phyloP scores from a whole-genome alignment of 2,888 invertebrate species.

The Aspidapion aeneum region DNA sequence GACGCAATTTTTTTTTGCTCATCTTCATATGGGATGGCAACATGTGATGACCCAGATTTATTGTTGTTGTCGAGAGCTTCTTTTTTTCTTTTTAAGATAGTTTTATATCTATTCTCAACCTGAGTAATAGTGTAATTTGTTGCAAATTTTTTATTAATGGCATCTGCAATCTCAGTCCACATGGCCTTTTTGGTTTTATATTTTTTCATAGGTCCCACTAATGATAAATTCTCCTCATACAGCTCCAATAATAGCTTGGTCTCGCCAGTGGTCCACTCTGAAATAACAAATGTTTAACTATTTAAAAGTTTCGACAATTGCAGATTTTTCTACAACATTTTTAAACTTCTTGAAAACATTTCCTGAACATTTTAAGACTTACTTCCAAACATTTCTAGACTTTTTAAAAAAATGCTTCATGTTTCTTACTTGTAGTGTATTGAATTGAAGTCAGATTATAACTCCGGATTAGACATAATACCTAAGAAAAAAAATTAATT shows the following conservation, averaged over 20 bases:
- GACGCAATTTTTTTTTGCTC: too few species aligned
- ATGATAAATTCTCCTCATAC: conserved; percentile 6
- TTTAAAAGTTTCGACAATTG: too few species aligned
- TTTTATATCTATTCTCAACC: conserved; percentile 26
- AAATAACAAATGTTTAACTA: conserved; percentile 2
- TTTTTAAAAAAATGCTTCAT: too few species aligned
- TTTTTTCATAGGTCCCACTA: conserved; percentile 19
- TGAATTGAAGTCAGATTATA: too few species aligned
- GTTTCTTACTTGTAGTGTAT: too few species aligned
- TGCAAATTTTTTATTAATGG: conserved; percentile 12
- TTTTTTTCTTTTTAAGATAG: conserved; percentile 26
- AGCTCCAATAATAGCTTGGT: conserved; percentile 11
- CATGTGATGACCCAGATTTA: conserved; percentile 16
- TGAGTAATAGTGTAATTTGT: conserved; percentile 13
- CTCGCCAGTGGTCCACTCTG: conserved; percentile 4
- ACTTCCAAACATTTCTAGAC: too few species aligned
- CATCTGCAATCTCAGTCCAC: conserved; percentile 22
- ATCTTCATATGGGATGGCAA: conserved; percentile 17
- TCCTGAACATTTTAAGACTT: too few species aligned
- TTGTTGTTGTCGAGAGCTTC: conserved; percentile 23
- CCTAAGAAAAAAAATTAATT: too few species aligned
- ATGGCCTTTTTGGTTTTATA: conserved; percentile 25
- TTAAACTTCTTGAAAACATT: too few species aligned
- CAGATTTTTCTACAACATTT: too few species aligned
- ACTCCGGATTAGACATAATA: too few species aligned